Evolutionary conservation across 2,888 invertebrate species (phyloP).

Genomic region (Caenorhabditis sulstoni): DNA sequence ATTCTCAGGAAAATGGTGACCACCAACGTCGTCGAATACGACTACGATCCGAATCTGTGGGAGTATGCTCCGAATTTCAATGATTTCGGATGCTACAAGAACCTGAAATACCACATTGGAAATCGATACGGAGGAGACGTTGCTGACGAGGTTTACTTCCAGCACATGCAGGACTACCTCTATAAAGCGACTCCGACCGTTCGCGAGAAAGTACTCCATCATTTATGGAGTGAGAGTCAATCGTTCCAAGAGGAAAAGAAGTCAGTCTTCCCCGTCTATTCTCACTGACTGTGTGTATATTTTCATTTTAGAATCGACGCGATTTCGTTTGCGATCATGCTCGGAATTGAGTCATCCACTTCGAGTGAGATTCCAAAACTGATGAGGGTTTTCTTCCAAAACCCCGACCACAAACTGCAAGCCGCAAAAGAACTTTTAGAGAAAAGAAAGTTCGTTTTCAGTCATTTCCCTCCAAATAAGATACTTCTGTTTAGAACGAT

Average conservation of each 20-base stretch:
- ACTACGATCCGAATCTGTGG: slow-evolving; percentile 7
- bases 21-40: slow-evolving; percentile 7
- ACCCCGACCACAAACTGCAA: slow-evolving; percentile 18
- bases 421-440: slow-evolving; percentile 24
- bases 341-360: background rate
- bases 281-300: background rate
- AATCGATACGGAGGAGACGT: slow-evolving; percentile 10
- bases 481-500: too few relatives aligned
- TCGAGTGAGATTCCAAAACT: slow-evolving; percentile 4
- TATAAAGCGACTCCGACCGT: background rate
- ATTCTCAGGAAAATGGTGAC: slow-evolving; percentile 5
- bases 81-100: background rate
- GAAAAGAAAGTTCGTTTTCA: slow-evolving; percentile 12
- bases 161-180: slow-evolving; percentile 22
- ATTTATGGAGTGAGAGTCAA: slow-evolving; percentile 1
- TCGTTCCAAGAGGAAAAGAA: slow-evolving; percentile 5
- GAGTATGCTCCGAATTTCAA: slow-evolving; percentile 11
- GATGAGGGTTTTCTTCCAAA: slow-evolving; percentile 39
- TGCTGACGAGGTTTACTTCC: slow-evolving; percentile 41
- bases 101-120: slow-evolving; percentile 20
- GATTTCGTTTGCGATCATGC: slow-evolving; percentile 16
- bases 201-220: slow-evolving; percentile 9
- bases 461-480: too few relatives aligned
- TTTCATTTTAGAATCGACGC: slow-evolving; percentile 47
- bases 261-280: background rate